Conservation (phyloP, 2,113 vertebrate genomes). For the Nerophis ophidion region DNA sequence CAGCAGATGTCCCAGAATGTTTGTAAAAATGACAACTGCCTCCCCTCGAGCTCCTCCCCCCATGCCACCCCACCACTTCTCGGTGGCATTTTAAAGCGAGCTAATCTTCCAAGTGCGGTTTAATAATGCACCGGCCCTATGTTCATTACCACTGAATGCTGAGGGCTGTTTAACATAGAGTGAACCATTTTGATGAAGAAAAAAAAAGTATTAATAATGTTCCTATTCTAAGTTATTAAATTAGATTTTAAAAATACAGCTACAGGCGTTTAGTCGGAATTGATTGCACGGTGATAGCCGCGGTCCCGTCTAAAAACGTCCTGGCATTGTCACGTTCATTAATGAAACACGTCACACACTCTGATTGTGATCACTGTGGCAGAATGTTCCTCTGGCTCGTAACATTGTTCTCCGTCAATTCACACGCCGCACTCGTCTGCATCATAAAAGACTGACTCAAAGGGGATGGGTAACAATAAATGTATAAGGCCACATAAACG, state of each 20-base stretch:
- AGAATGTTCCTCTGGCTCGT: slow-evolving; percentile 43
- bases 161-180: slow-evolving; percentile 98
- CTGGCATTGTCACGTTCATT: slow-evolving; percentile 66
- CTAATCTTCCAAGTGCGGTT: slow-evolving; percentile 90
- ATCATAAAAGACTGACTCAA: slow-evolving; percentile 46
- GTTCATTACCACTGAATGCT: slow-evolving; percentile 97
- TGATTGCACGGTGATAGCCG: slow-evolving; percentile 91
- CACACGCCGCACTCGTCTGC: slow-evolving; percentile 65
- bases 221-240: slow-evolving; percentile 99
- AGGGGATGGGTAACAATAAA: neutral
- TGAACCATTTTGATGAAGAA: slow-evolving; percentile 96
- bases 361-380: slow-evolving; percentile 67
- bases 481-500: neutral
- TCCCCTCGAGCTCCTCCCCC: slow-evolving; percentile 74
- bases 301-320: slow-evolving; percentile 84
- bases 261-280: slow-evolving; percentile 94
- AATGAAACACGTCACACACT: slow-evolving; percentile 64
- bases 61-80: slow-evolving; percentile 41
- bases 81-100: slow-evolving; percentile 72
- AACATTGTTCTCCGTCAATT: slow-evolving; percentile 60
- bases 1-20: neutral
- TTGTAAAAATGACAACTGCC: slow-evolving; percentile 81
- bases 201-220: slow-evolving; percentile 99
- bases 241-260: slow-evolving; percentile 99
- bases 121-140: slow-evolving; percentile 95